phyloP scores from a whole-genome alignment of 2,888 invertebrate genomes.

The Calameuta pallipes region DNA sequence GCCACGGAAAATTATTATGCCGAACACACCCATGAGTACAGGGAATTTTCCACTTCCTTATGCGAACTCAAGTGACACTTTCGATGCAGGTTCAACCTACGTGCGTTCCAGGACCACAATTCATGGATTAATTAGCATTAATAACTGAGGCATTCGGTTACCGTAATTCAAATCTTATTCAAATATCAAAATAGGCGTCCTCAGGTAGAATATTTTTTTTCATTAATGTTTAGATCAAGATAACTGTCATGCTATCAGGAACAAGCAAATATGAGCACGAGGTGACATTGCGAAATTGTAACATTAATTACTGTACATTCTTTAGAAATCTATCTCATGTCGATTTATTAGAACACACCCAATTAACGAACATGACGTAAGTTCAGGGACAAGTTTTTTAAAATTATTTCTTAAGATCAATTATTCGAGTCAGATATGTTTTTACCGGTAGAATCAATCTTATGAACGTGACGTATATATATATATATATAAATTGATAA shows the following conservation, averaged over 20 bases:
- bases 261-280: neutral
- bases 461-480: too few relatives aligned
- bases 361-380: neutral
- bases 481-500: too few relatives aligned
- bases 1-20: constrained; percentile 24
- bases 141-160: neutral
- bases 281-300: neutral
- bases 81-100: constrained; percentile 5
- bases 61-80: neutral
- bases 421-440: neutral
- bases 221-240: neutral
- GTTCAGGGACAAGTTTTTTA: neutral
- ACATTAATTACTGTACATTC: neutral
- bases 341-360: neutral
- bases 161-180: neutral
- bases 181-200: neutral
- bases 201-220: neutral
- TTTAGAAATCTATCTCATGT: neutral
- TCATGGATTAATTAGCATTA: constrained; percentile 4
- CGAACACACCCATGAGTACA: constrained; percentile 21
- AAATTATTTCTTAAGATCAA: neutral
- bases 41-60: constrained; percentile 4
- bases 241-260: neutral
- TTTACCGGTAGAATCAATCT: neutral
- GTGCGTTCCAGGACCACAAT: neutral